phyloP scores from a whole-genome alignment of 2,888 invertebrate species.

The Yponomeuta cagnagella region DNA sequence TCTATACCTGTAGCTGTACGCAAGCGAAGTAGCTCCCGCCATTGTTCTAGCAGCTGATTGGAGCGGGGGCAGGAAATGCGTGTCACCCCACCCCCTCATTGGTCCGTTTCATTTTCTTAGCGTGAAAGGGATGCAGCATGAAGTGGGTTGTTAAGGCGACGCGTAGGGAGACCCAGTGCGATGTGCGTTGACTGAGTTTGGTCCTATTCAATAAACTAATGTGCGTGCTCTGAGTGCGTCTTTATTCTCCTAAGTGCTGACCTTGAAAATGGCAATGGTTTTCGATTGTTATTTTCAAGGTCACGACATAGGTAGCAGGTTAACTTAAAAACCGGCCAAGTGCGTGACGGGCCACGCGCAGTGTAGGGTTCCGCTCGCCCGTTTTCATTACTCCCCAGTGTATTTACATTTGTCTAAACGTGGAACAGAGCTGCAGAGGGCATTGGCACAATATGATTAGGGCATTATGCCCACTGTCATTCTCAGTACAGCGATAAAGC shows the following conservation, averaged over 20 bases:
- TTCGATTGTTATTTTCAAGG: no score
- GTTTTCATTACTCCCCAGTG: no score
- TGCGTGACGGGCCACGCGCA: no score
- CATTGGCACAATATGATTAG: background rate
- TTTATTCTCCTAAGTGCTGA: no score
- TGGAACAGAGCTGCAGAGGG: background rate
- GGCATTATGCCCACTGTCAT: constrained; percentile 29
- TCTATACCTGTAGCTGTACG: constrained; percentile 63
- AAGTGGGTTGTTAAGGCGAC: constrained; percentile 63
- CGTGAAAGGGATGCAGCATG: constrained; percentile 69
- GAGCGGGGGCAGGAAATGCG: constrained; percentile 76
- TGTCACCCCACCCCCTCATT: constrained; percentile 76
- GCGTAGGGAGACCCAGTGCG: background rate
- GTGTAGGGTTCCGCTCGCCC: no score
- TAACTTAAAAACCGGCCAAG: no score
- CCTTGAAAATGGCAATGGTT: no score
- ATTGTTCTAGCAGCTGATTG: constrained; percentile 78
- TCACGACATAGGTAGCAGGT: no score
- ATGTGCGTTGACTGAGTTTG: background rate
- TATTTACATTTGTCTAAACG: background rate
- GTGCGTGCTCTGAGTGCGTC: no score
- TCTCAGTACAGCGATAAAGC: constrained; percentile 57
- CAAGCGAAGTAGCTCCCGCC: constrained; percentile 73
- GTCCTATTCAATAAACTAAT: no score
- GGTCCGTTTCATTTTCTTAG: constrained; percentile 76